phyloP scores from a whole-genome alignment of 2,888 invertebrate species.

The Melanophora roralis region DNA sequence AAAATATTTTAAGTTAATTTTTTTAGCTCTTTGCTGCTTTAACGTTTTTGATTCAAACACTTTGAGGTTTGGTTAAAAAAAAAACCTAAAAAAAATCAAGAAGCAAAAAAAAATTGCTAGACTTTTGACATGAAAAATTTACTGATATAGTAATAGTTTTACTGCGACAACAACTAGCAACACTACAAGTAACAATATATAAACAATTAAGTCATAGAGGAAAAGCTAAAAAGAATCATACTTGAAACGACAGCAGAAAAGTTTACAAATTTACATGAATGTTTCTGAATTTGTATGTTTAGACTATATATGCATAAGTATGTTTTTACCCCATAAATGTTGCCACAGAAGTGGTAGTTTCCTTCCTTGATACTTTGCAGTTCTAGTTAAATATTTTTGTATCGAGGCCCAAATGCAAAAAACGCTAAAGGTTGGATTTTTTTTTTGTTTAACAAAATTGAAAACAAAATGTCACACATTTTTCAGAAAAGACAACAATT shows the following conservation, averaged over 20 bases:
- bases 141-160: background rate
- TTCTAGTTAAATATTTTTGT: no score
- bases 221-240: constrained; percentile 44
- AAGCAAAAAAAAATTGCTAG: constrained; percentile 36
- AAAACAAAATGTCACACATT: no score
- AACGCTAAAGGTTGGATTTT: no score
- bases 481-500: no score
- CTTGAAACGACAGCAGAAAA: constrained; percentile 37
- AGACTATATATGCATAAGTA: background rate
- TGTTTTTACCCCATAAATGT: background rate
- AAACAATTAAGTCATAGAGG: constrained; percentile 47
- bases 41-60: constrained; percentile 11
- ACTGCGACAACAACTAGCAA: background rate
- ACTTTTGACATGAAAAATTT: constrained; percentile 44
- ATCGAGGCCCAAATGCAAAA: no score
- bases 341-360: constrained; percentile 37
- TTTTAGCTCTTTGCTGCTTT: background rate
- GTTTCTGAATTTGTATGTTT: background rate
- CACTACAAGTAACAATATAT: constrained; percentile 42
- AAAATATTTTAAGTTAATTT: constrained; percentile 13
- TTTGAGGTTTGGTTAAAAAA: constrained; percentile 23
- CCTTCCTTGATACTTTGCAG: constrained; percentile 29
- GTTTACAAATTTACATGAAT: background rate
- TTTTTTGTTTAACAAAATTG: no score
- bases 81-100: background rate